These are phyloP conservation scores for Diceros bicornis DNA, from an alignment of 2,797 vertebrate species.

Conservation along the genomic window DNA sequence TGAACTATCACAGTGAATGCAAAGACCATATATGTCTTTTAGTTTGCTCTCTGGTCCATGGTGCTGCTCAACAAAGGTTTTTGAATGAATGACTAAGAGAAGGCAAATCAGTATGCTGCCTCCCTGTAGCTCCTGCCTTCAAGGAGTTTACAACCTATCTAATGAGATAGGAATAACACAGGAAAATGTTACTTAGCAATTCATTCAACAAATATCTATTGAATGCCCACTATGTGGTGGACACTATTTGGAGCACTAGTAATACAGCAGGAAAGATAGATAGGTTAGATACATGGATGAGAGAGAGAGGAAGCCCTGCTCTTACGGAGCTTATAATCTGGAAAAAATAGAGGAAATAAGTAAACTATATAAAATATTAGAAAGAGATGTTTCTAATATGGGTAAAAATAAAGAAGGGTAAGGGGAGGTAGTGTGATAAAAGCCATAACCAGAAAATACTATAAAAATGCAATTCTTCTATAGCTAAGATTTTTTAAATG, in stretches of 20 bases:
- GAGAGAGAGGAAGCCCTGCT: not conserved
- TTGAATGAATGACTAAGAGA: not conserved
- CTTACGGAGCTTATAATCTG: not conserved
- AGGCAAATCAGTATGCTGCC: not conserved
- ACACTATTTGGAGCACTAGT: not conserved
- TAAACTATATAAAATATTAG: not conserved
- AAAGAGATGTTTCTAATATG: not conserved
- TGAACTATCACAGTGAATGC: not conserved
- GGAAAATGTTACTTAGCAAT: not conserved
- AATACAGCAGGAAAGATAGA: not conserved
- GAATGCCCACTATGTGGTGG: not conserved
- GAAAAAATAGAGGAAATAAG: not conserved
- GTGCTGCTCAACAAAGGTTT: not conserved
- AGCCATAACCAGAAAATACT: not conserved
- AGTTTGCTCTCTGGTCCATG: not conserved
- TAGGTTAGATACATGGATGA: not conserved
- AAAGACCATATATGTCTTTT: not conserved
- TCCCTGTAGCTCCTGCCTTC: not conserved
- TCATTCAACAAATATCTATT: not conserved
- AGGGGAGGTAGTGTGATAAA: not conserved
- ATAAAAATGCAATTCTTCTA: not conserved
- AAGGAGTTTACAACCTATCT: not conserved
- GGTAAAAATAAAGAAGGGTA: not conserved
- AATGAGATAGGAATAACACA: not conserved
- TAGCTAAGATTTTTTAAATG: not conserved